Percentiles rank a stretch among this genome's conserved stretches.
These are phyloP conservation scores for Atherinomorus stipes DNA, from an alignment of 2,113 vertebrate genomes.

Conservation along the genomic window DNA sequence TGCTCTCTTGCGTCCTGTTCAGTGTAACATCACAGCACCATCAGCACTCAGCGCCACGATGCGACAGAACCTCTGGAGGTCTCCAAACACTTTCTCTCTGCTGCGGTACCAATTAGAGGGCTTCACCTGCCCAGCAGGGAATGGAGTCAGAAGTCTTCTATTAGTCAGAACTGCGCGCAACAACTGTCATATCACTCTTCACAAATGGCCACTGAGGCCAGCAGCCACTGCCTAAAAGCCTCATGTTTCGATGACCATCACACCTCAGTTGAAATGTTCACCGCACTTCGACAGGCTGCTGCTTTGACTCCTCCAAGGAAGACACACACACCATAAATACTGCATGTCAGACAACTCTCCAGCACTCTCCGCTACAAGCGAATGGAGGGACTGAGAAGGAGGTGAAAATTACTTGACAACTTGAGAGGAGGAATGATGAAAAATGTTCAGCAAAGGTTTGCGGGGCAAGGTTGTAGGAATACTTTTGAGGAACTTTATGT, in stretches of 20 bases:
- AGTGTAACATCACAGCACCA: constrained; percentile 35
- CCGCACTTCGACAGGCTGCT: constrained; percentile 48
- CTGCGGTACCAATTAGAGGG: constrained; percentile 75
- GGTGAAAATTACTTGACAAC: constrained; percentile 21
- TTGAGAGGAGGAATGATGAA: constrained; percentile 16
- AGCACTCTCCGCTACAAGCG: constrained; percentile 20
- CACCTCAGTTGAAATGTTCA: constrained; percentile 21
- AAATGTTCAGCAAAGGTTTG: constrained; percentile 17
- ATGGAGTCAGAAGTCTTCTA: constrained; percentile 40
- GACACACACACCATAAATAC: constrained; percentile 47
- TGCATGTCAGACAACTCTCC: constrained; percentile 45
- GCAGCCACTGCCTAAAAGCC: constrained; percentile 46
- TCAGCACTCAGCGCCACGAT: constrained; percentile 30
- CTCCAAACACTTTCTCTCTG: constrained; percentile 26
- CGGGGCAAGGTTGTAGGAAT: constrained; percentile 18
- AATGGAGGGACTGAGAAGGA: neutral
- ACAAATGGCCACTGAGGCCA: constrained; percentile 50
- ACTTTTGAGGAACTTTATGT: neutral
- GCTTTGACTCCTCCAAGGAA: constrained; percentile 32
- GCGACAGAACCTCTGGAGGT: constrained; percentile 56
- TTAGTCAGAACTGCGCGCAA: constrained; percentile 61
- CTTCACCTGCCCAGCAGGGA: constrained; percentile 68
- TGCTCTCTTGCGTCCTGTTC: constrained; percentile 16
- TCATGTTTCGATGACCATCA: constrained; percentile 52
- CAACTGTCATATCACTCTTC: constrained; percentile 52